phyloP scores from a whole-genome alignment of 2,797 vertebrate species.

The Pseudochirops corinnae region DNA sequence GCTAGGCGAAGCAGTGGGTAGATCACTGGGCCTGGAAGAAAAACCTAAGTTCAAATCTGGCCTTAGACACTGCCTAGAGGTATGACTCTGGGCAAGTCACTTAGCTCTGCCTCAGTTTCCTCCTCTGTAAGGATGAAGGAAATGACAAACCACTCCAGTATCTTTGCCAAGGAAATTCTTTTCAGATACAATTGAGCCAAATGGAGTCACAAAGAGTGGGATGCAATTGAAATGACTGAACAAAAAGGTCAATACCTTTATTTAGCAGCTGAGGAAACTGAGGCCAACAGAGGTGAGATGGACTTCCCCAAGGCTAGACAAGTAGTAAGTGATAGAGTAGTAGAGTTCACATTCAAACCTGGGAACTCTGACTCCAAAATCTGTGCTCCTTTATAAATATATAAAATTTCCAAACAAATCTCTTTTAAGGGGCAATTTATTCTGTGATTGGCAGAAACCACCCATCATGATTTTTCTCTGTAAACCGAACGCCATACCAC shows the following conservation, averaged over 20 bases:
- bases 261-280: not conserved
- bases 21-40: no score
- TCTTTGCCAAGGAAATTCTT: not conserved
- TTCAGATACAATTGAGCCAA: not conserved
- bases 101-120: not conserved
- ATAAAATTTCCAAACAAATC: not conserved
- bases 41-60: not conserved
- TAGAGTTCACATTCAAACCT: not conserved
- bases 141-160: not conserved
- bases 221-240: not conserved
- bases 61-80: not conserved
- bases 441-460: not conserved
- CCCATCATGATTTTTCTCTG: not conserved
- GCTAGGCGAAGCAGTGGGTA: no score
- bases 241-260: not conserved
- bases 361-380: not conserved
- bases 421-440: conserved; percentile 27
- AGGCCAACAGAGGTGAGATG: conserved; percentile 9
- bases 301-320: not conserved
- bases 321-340: conserved; percentile 7
- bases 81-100: not conserved
- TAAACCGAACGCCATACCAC: conserved; percentile 2
- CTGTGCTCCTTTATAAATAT: not conserved
- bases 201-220: not conserved
- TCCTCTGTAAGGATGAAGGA: not conserved